phyloP scores from a whole-genome alignment of 2,113 vertebrate genomes.

The Dromiciops gliroides region DNA sequence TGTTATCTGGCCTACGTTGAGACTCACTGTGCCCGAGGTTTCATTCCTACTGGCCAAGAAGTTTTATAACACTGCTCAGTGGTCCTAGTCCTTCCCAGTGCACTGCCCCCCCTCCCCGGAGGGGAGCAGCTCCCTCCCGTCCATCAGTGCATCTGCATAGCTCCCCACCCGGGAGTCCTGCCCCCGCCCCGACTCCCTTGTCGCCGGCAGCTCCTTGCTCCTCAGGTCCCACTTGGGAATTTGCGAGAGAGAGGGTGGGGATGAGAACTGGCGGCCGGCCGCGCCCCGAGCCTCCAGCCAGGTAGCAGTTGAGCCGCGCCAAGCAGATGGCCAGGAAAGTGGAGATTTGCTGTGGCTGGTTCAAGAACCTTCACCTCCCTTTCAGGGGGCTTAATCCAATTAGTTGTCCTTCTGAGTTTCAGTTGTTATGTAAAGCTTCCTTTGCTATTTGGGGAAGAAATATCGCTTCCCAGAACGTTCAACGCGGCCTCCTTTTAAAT shows the following conservation, averaged over 20 bases:
- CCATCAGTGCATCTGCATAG: not conserved
- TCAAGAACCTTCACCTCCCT: constrained; percentile 79
- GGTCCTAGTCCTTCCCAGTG: not conserved
- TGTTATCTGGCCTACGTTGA: not conserved
- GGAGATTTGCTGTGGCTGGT: constrained; percentile 72
- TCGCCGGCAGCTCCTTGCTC: not conserved
- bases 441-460: constrained; percentile 64
- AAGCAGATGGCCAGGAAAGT: constrained; percentile 75
- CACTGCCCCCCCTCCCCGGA: too few species aligned
- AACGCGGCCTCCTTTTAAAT: constrained; percentile 55
- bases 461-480: constrained; percentile 72
- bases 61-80: not conserved
- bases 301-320: constrained; percentile 35
- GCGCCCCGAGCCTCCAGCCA: not conserved
- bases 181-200: not conserved
- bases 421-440: constrained; percentile 86
- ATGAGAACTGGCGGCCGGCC: not conserved
- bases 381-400: constrained; percentile 87
- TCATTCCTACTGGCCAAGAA: not conserved
- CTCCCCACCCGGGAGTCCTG: not conserved
- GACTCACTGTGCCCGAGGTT: not conserved
- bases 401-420: constrained; percentile 84
- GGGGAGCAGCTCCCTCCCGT: not conserved
- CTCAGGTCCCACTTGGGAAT: not conserved
- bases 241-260: not conserved